phyloP scores from a whole-genome alignment of 1,140 invertebrate genomes.

The Stegodyphus mimosarum region DNA sequence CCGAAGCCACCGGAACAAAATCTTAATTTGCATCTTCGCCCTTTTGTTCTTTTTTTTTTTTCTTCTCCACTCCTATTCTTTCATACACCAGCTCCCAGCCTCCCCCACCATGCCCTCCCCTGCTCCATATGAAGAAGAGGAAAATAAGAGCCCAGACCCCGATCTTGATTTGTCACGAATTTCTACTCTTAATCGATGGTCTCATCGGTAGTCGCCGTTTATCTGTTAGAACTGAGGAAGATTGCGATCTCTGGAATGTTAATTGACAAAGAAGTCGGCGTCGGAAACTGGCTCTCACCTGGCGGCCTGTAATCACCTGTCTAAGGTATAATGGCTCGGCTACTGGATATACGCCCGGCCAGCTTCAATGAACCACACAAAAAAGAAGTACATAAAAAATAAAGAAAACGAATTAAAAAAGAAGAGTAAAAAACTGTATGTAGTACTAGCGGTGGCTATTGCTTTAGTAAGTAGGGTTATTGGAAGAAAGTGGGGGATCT shows the following conservation, averaged over 20 bases:
- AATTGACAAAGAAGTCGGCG: constrained; percentile 51
- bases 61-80: too few relatives aligned
- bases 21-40: constrained; percentile 41
- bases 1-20: not conserved
- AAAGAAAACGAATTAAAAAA: not conserved
- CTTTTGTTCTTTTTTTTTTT: not conserved
- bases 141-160: not conserved
- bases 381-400: not conserved
- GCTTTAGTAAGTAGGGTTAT: too few relatives aligned
- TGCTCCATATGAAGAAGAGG: not conserved
- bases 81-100: not conserved
- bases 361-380: not conserved
- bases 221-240: constrained; percentile 8
- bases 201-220: not conserved
- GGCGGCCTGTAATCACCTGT: constrained; percentile 47
- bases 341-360: constrained; percentile 43
- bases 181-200: constrained; percentile 51
- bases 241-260: constrained; percentile 53
- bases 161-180: constrained; percentile 51
- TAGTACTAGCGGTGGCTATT: too few relatives aligned
- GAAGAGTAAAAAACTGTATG: not conserved
- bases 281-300: constrained; percentile 41
- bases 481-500: too few relatives aligned
- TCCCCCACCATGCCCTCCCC: not conserved
- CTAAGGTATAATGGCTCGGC: constrained; percentile 23